Evolutionary conservation across 2,113 vertebrate genomes (phyloP).

Genomic region (Xyrauchen texanus): DNA sequence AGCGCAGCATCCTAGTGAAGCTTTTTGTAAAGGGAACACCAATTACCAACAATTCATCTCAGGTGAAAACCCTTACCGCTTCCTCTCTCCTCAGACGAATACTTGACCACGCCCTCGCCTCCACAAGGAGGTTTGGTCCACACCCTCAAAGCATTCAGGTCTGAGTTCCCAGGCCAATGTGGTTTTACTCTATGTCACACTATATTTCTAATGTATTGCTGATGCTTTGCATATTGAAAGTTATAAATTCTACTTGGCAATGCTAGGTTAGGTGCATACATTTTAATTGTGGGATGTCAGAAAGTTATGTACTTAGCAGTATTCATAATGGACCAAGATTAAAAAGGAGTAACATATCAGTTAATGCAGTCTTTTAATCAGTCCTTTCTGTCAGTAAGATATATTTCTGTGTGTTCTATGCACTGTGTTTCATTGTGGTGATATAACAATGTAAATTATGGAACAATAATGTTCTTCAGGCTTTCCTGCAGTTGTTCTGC

Average conservation of each 20-base stretch:
- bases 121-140: no score
- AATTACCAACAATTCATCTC: no score
- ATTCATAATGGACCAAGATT: conserved; percentile 73
- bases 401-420: conserved; percentile 63
- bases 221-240: conserved; percentile 71
- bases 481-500: background rate
- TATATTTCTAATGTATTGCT: conserved; percentile 60
- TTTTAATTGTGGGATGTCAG: conserved; percentile 74
- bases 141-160: background rate
- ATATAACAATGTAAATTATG: conserved; percentile 72
- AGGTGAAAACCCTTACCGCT: no score
- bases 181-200: conserved; percentile 35
- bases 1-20: no score
- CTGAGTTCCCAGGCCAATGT: no score
- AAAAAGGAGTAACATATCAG: conserved; percentile 70
- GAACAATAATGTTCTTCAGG: conserved; percentile 57
- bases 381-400: conserved; percentile 67
- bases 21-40: no score
- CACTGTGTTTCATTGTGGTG: no score
- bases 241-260: conserved; percentile 74
- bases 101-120: no score
- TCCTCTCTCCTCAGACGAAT: no score
- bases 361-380: conserved; percentile 70
- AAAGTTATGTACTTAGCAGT: conserved; percentile 78
- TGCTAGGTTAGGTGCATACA: conserved; percentile 74